Conservation (phyloP, 2,888 invertebrate species). For the Ophioninae sp. region DNA sequence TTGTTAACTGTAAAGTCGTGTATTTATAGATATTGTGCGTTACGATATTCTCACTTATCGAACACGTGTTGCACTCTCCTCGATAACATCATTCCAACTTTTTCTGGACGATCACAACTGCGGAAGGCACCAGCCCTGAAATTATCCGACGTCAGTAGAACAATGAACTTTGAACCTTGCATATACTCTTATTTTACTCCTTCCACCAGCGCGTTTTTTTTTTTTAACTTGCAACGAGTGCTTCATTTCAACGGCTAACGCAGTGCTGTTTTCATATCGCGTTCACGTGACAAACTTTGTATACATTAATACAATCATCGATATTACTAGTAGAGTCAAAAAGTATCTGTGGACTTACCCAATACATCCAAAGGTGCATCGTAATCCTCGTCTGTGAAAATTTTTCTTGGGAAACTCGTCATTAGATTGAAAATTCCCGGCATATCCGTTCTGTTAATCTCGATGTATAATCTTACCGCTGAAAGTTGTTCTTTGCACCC, state of each 20-base stretch:
- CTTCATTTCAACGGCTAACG: slow-evolving; percentile 33
- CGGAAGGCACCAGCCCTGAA: slow-evolving; percentile 91
- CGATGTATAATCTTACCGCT: slow-evolving; percentile 93
- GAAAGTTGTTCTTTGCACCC: slow-evolving; percentile 93
- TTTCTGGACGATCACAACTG: slow-evolving; percentile 90
- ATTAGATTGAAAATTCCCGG: slow-evolving; percentile 89
- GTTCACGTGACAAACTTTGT: neutral
- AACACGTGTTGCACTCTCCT: slow-evolving; percentile 32
- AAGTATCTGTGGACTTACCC: slow-evolving; percentile 82
- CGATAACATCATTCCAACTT: slow-evolving; percentile 68
- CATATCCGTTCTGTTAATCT: slow-evolving; percentile 90
- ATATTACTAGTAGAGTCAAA: neutral
- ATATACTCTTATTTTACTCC: slow-evolving; percentile 4
- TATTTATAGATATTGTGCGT: slow-evolving; percentile 34
- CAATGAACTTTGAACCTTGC: slow-evolving; percentile 26
- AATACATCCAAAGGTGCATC: slow-evolving; percentile 92
- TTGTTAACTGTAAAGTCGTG: slow-evolving; percentile 29
- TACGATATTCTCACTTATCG: slow-evolving; percentile 45
- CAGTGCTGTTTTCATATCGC: neutral
- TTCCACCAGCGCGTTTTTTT: neutral
- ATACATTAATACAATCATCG: neutral
- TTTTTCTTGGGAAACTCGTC: slow-evolving; percentile 95
- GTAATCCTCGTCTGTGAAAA: slow-evolving; percentile 93
- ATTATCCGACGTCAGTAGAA: slow-evolving; percentile 11
- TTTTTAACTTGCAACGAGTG: slow-evolving; percentile 18